Base-by-base conservation (phyloP, 2,113 vertebrate species). In the Zapornia atra region DNA sequence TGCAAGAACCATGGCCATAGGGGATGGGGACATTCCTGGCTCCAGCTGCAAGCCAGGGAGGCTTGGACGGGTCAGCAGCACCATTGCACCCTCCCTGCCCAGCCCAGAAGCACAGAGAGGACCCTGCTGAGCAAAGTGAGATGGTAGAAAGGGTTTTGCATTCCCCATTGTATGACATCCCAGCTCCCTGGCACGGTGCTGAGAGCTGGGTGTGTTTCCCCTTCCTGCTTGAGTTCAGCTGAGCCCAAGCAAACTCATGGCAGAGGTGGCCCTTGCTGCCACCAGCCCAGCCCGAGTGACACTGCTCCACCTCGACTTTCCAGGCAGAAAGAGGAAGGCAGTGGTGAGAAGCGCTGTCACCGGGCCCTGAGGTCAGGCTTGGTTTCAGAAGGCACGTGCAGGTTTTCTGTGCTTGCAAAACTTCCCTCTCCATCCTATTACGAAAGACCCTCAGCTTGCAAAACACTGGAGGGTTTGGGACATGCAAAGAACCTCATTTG, bases 401-500 rank as follows among this genome's bases (percentile, higher is more conserved):
- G 82, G n/a, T 91, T 82, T 77, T n/a, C 89, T 13, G 70, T 0
- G 0, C 82, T 96, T 95, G 94, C 94, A 90, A 88, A 96, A 95
- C 93, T 96, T 97, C 84, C 94, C 91, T 46, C 29, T 85, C 86
- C 59, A 56, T 92, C 78, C 44, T 91, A 84, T 97, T 94, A 77
- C 63, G 36, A 94, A 91, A 94, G 91, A 15, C 87, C 87, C 90
- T 72, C 59, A 1, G 44, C 78, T 92, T 94, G 94, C 95, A 93
- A 83, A 94, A 89, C 77, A 73, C 61, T 2, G 0, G 26, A 38
- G 11, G 26, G 20, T 31, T 3, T 40, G 54, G 36, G 78, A 4
- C 42, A 29, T 1, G 5, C 2, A 12, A 69, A 63, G 44, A 64
- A 54, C 31, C 46, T 44, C 83, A 71, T 40, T 16, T 54, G 15